Percentiles rank a stretch among this genome's conserved stretches.
Evolutionary conservation across 2,797 vertebrate species (phyloP).

Genomic region (Tragelaphus eurycerus): DNA sequence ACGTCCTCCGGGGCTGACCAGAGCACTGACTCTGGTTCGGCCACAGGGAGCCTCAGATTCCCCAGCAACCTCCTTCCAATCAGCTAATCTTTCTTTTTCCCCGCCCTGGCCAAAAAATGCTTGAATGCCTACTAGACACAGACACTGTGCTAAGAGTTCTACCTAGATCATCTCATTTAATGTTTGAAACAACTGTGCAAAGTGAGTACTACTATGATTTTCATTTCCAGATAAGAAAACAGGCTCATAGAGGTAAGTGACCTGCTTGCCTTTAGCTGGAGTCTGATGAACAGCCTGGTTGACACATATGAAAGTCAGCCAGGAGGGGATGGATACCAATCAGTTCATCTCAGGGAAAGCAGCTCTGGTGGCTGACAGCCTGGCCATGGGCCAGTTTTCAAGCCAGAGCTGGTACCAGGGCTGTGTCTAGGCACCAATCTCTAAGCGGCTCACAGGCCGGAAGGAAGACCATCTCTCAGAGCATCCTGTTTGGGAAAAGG

Average conservation of each 20-base stretch:
- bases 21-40: background rate
- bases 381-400: background rate
- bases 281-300: background rate
- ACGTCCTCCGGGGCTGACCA: background rate
- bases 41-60: background rate
- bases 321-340: background rate
- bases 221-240: background rate
- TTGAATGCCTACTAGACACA: background rate
- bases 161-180: background rate
- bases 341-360: background rate
- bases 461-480: slow-evolving; percentile 2
- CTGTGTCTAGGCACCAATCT: background rate
- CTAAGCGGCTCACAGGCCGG: background rate
- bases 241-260: background rate
- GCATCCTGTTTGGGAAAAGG: background rate
- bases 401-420: background rate
- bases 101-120: background rate
- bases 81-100: background rate
- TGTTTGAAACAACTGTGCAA: background rate
- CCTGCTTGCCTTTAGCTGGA: background rate
- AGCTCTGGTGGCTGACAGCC: background rate
- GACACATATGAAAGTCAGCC: background rate
- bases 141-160: background rate
- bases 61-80: background rate
- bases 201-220: background rate